A percentile compares a stretch with the other conserved stretches of the same genome.
These are phyloP conservation scores for Rhingia rostrata DNA, from an alignment of 2,888 invertebrate species.

Conservation along the genomic window DNA sequence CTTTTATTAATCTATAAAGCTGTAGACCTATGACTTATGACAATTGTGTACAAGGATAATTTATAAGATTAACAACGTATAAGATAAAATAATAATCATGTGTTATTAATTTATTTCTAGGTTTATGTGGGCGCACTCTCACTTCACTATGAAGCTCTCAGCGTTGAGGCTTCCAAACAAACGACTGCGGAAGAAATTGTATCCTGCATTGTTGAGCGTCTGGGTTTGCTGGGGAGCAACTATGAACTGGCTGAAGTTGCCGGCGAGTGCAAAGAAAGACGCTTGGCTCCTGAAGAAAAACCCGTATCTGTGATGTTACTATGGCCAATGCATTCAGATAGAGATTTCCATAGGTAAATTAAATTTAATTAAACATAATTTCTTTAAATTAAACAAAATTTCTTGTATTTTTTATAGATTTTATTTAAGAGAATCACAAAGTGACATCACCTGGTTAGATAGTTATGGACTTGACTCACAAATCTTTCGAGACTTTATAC, in stretches of 20 bases:
- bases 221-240: slow-evolving; percentile 86
- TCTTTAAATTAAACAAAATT: neutral
- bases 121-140: slow-evolving; percentile 95
- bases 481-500: slow-evolving; percentile 94
- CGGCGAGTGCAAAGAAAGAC: slow-evolving; percentile 95
- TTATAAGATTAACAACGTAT: too few species aligned
- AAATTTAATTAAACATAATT: neutral
- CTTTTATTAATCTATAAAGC: too few species aligned
- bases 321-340: slow-evolving; percentile 88
- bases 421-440: slow-evolving; percentile 93
- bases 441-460: slow-evolving; percentile 93
- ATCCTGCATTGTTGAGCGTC: slow-evolving; percentile 91
- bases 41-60: too few species aligned
- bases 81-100: too few species aligned
- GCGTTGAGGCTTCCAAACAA: slow-evolving; percentile 95
- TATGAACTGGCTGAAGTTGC: slow-evolving; percentile 94
- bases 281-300: slow-evolving; percentile 91
- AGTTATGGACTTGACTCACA: slow-evolving; percentile 95
- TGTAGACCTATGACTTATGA: too few species aligned
- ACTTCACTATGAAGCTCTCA: slow-evolving; percentile 93
- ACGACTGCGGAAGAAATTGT: slow-evolving; percentile 96
- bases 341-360: slow-evolving; percentile 79
- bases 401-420: slow-evolving; percentile 85
- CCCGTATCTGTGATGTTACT: slow-evolving; percentile 92
- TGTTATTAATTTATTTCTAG: slow-evolving; percentile 80